These are phyloP conservation scores for Bicyclus anynana DNA, from an alignment of 1,140 invertebrate genomes.

Conservation along the genomic window DNA sequence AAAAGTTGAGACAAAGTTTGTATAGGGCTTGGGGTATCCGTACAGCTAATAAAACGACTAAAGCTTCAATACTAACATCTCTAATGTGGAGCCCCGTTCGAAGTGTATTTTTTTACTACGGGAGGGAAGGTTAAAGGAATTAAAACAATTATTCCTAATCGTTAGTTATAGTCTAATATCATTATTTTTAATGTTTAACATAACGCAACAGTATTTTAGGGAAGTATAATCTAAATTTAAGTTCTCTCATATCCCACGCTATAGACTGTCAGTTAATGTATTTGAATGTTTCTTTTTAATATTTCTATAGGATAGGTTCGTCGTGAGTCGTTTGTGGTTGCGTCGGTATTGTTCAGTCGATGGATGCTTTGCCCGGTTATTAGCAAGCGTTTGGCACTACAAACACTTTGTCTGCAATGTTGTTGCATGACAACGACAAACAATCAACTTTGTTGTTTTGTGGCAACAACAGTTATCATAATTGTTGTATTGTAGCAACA, in stretches of 20 bases:
- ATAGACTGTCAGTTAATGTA: conserved; percentile 39
- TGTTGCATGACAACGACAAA: not conserved
- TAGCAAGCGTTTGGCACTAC: conserved; percentile 8
- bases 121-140: conserved; percentile 20
- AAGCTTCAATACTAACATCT: conserved; percentile 3
- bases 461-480: not conserved
- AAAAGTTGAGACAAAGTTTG: conserved; percentile 32
- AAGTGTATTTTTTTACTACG: conserved; percentile 23
- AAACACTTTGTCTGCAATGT: not conserved
- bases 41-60: not conserved
- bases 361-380: conserved; percentile 34
- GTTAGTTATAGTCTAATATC: conserved; percentile 71
- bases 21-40: conserved; percentile 16
- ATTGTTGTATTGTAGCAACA: not conserved
- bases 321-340: conserved; percentile 27
- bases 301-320: conserved; percentile 20
- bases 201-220: conserved; percentile 76
- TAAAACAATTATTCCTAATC: conserved; percentile 25
- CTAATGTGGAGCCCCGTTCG: conserved; percentile 3
- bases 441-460: not conserved
- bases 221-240: conserved; percentile 69
- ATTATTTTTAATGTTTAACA: conserved; percentile 73
- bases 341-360: conserved; percentile 21
- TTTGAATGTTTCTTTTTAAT: conserved; percentile 7
- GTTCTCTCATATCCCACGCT: conserved; percentile 55